Conservation (phyloP, 2,888 invertebrate species). For the Pyrrhosoma nymphula region DNA sequence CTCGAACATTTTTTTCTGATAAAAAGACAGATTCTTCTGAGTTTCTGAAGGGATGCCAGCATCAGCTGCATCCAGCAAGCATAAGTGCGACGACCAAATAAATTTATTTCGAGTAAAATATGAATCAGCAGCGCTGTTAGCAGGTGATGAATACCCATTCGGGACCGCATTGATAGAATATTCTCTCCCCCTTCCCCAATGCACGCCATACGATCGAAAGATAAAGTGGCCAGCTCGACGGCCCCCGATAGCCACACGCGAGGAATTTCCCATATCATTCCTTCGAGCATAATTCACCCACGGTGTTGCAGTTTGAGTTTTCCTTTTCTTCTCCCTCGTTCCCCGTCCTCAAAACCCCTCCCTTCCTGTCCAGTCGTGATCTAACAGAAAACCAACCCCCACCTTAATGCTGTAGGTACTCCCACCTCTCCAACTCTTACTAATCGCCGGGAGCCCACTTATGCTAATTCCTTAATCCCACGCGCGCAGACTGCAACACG, state of each 20-base stretch:
- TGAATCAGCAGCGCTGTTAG: neutral
- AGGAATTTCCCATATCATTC: neutral
- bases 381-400: neutral
- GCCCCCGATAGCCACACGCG: neutral
- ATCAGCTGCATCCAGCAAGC: no score
- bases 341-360: neutral
- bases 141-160: neutral
- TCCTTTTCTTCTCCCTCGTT: neutral
- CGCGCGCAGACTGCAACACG: neutral
- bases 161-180: neutral
- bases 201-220: neutral
- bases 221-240: neutral
- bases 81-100: no score
- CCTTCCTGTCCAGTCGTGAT: neutral
- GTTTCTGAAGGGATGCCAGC: no score
- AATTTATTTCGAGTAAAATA: neutral
- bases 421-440: neutral
- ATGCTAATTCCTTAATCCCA: constrained; percentile 16
- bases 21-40: no score
- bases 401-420: neutral
- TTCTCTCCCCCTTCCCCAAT: neutral
- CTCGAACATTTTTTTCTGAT: no score
- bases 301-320: neutral
- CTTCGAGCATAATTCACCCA: neutral
- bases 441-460: neutral